Evolutionary conservation across 2,113 vertebrate species (phyloP), one percentile per base, ranked within the genome.

Genomic region (Clinocottus analis): DNA sequence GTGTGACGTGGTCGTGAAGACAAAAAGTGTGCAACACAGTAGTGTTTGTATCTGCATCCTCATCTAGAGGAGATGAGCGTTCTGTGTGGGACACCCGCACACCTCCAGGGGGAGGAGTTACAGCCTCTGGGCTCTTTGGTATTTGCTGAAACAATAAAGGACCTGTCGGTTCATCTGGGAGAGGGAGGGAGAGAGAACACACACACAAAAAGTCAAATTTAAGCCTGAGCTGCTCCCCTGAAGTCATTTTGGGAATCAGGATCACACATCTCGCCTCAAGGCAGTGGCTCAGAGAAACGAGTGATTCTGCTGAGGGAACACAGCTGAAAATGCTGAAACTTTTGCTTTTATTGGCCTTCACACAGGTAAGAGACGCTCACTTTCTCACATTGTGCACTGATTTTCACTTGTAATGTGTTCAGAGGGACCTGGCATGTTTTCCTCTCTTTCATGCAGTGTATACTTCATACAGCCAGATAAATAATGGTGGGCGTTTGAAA

Each of bases 131-230:
- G 86, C 82, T 82, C 80, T 89, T 90, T 84, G 89, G 91, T 89
- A 93, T 91, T 92, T 88, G 77, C 87, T 89, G 87, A 92, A 92
- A 95, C 94, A 94, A 93, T 92, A 92, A 86, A 83, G 80, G 63
- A 93, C 85, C 90, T 93, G 90, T 93, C 80, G 72, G 76, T 81
- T 82, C 64, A 87, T 80, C 49, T 72, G 61, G 56, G 68, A 47
- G 72, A 63, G 43, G 53, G 63, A 66, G 51, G 53, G 37, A 45
- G 41, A 13, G 16, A 62, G 37, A 55, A 43, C 2, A 29, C 5
- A 4, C n/a, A n/a, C n/a, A n/a, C n/a, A 62, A n/a, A 61, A 65
- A 79, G 65, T 62, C 5, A 11, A 70, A 82, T 61, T 84, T 84
- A 87, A 90, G 78, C 74, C 39, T 21, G 23, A 85, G 83, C 73